A percentile compares a stretch with the other conserved stretches of the same genome.
These are phyloP conservation scores for Diuraphis noxia DNA, from an alignment of 1,140 invertebrate genomes.

Conservation along the genomic window DNA sequence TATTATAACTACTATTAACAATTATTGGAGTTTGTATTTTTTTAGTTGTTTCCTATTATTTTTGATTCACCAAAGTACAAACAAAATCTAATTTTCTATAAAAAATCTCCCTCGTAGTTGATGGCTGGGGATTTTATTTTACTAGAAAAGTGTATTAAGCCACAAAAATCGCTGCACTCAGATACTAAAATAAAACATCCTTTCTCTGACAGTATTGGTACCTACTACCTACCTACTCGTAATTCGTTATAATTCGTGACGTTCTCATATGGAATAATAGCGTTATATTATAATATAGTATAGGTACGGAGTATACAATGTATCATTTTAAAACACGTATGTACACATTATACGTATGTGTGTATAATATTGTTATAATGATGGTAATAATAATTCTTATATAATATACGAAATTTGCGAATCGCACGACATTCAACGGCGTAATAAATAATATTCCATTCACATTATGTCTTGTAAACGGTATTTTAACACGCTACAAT, in stretches of 20 bases:
- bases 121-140: neutral
- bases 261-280: no score
- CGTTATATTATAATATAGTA: no score
- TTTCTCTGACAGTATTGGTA: neutral
- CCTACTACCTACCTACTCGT: no score
- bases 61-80: neutral
- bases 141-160: neutral
- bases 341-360: neutral
- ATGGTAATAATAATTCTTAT: neutral
- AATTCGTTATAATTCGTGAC: neutral
- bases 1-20: neutral
- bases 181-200: neutral
- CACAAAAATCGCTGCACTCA: neutral
- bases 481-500: constrained; percentile 1
- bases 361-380: neutral
- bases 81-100: neutral
- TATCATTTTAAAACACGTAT: neutral
- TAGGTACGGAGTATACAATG: neutral
- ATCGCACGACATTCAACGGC: neutral
- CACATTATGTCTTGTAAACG: neutral
- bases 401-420: neutral
- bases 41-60: neutral
- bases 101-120: no score
- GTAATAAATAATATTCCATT: neutral
- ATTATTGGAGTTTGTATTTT: no score